Evolutionary conservation across 2,888 invertebrate species (phyloP).

Genomic region (Oegoconia quadripuncta): DNA sequence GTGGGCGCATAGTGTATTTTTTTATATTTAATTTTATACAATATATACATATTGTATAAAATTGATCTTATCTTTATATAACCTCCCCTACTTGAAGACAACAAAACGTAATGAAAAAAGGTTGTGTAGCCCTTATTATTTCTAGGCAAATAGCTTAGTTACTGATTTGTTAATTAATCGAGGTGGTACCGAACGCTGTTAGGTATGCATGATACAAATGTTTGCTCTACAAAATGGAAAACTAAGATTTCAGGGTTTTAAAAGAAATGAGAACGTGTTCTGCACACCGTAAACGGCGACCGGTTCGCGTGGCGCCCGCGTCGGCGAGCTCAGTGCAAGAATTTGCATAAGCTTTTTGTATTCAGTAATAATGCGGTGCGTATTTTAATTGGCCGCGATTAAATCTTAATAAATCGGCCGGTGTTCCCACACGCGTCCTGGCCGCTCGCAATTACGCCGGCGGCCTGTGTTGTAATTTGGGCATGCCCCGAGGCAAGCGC

Average conservation of each 20-base stretch:
- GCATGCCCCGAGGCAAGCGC: slow-evolving; percentile 56
- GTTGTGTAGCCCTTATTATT: too few species aligned
- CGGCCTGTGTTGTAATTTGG: slow-evolving; percentile 66
- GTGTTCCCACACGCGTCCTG: slow-evolving; percentile 62
- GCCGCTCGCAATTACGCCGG: slow-evolving; percentile 61
- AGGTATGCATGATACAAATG: too few species aligned
- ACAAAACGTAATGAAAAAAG: too few species aligned
- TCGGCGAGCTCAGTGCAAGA: slow-evolving; percentile 27
- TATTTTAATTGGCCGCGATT: slow-evolving; percentile 73
- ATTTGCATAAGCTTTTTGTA: slow-evolving; percentile 64
- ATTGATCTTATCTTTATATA: too few species aligned
- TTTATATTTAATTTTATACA: too few species aligned
- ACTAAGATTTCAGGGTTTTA: neutral
- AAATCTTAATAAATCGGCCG: slow-evolving; percentile 74
- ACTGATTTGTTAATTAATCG: too few species aligned
- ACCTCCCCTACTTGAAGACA: too few species aligned
- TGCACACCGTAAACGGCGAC: neutral
- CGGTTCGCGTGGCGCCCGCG: slow-evolving; percentile 35
- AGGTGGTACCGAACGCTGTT: too few species aligned
- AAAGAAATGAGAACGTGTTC: neutral
- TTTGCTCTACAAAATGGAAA: neutral
- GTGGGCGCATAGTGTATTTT: too few species aligned
- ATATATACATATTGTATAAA: too few species aligned
- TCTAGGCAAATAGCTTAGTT: too few species aligned
- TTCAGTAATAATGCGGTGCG: slow-evolving; percentile 60